phyloP scores from a whole-genome alignment of 1,140 invertebrate genomes.

The Sycobia sp. region DNA sequence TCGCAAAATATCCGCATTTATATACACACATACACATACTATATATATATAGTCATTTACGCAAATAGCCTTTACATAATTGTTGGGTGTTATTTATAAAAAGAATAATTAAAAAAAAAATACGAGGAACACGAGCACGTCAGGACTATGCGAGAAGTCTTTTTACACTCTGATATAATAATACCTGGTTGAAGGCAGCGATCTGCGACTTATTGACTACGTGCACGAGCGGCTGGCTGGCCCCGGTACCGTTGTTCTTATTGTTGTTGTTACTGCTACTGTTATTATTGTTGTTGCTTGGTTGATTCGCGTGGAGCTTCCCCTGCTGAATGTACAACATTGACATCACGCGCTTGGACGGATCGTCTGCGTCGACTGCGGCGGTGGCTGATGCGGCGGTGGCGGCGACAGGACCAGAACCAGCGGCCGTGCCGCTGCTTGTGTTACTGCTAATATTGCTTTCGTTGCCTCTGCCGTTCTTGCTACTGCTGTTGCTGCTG shows the following conservation, averaged over 20 bases:
- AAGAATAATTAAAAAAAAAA: too few relatives aligned
- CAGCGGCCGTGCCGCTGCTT: neutral
- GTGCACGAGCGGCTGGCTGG: constrained; percentile 7
- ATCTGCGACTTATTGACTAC: constrained; percentile 27
- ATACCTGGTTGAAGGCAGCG: constrained; percentile 24
- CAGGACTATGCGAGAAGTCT: too few relatives aligned
- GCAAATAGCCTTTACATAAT: too few relatives aligned
- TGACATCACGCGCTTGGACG: constrained; percentile 52
- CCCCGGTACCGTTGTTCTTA: too few relatives aligned
- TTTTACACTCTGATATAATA: too few relatives aligned
- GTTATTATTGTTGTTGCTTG: constrained; percentile 33
- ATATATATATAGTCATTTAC: neutral
- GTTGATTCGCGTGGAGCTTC: constrained; percentile 49
- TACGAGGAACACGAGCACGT: too few relatives aligned
- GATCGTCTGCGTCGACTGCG: constrained; percentile 31
- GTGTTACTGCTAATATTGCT: neutral
- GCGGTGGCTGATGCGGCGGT: neutral
- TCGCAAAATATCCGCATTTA: neutral
- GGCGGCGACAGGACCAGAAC: neutral
- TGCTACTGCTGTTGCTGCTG: constrained; percentile 1
- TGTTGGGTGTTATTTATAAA: too few relatives aligned
- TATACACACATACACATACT: too few relatives aligned
- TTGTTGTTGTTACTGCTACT: too few relatives aligned
- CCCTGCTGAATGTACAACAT: constrained; percentile 55
- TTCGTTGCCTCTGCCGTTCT: constrained; percentile 30